Evolutionary conservation across 2,797 vertebrate species (phyloP).

Genomic region (Catharus ustulatus): DNA sequence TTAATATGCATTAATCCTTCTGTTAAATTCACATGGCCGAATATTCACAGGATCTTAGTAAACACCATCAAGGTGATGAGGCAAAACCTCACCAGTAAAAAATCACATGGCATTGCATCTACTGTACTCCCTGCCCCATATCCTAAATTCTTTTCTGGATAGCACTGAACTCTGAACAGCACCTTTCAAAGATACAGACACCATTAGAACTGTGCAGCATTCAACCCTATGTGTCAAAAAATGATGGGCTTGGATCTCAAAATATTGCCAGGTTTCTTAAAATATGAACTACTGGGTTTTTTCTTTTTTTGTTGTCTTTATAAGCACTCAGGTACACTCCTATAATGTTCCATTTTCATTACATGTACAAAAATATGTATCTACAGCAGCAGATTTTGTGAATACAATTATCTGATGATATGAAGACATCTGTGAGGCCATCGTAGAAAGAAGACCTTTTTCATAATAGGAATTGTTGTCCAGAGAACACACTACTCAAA

Average conservation of each 20-base stretch:
- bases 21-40: neutral
- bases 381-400: neutral
- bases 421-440: neutral
- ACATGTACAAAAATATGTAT: neutral
- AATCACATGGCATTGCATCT: neutral
- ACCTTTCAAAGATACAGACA: neutral
- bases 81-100: neutral
- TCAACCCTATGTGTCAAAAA: neutral
- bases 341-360: neutral
- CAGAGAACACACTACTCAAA: neutral
- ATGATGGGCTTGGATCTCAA: neutral
- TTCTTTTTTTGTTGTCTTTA: neutral
- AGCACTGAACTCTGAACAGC: neutral
- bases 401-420: neutral
- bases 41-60: neutral
- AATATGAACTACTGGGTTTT: neutral
- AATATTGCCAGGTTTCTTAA: neutral
- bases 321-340: neutral
- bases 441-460: neutral
- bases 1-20: neutral
- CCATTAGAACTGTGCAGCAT: neutral
- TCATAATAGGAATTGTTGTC: neutral
- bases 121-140: fast-evolving
- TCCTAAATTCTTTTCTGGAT: neutral
- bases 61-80: neutral